A percentile compares a stretch with the other conserved stretches of the same genome.
Conservation (phyloP, 2,888 invertebrate species). For the Dynastes maya region DNA sequence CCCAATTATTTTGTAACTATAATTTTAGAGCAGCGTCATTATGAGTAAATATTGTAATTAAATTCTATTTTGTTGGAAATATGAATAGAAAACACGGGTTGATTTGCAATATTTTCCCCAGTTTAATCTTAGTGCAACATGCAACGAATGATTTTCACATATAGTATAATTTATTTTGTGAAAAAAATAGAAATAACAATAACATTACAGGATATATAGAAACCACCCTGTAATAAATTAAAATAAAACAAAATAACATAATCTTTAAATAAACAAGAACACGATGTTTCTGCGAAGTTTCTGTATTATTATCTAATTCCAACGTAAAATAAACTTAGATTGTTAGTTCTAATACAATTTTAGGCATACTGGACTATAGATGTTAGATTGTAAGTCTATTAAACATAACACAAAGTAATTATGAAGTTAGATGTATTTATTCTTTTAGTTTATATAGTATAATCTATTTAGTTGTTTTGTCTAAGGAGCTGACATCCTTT, state of each 20-base stretch:
- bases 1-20: too few species aligned
- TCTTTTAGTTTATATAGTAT: slow-evolving; percentile 41
- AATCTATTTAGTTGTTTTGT: slow-evolving; percentile 50
- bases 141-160: not conserved
- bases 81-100: too few species aligned
- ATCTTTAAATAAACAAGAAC: slow-evolving; percentile 3
- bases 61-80: too few species aligned
- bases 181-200: too few species aligned
- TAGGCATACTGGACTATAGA: slow-evolving; percentile 37
- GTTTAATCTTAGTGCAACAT: not conserved
- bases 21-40: too few species aligned
- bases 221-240: slow-evolving; percentile 4
- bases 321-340: slow-evolving; percentile 19
- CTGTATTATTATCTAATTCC: not conserved
- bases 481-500: slow-evolving; percentile 45
- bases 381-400: slow-evolving; percentile 34
- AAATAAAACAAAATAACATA: not conserved
- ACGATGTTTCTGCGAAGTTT: slow-evolving; percentile 32
- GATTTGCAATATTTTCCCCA: too few species aligned
- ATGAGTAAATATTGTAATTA: too few species aligned
- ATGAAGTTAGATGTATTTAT: slow-evolving; percentile 42
- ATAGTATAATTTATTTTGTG: too few species aligned
- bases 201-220: not conserved
- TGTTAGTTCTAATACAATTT: slow-evolving; percentile 25
- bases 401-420: slow-evolving; percentile 28